Percentiles rank a stretch among this genome's conserved stretches.
phyloP scores from a whole-genome alignment of 2,113 vertebrate genomes.

The Aix galericulata region DNA sequence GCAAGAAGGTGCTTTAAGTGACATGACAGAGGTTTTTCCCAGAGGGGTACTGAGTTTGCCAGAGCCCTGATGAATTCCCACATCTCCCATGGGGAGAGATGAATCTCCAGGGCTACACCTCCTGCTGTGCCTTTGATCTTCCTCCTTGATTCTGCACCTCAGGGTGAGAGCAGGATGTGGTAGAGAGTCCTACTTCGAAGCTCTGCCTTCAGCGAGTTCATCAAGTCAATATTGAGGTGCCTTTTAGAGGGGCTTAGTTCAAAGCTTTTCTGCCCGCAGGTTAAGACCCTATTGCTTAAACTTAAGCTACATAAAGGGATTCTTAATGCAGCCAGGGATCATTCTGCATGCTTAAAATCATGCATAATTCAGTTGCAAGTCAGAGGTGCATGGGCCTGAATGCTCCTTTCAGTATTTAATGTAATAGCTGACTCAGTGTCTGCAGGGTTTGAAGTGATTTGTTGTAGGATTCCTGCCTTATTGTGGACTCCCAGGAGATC shows the following conservation, averaged over 20 bases:
- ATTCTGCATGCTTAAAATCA: background rate
- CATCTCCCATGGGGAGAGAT: background rate
- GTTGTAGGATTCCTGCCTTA: background rate
- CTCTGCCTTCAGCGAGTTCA: background rate
- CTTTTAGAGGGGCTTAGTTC: background rate
- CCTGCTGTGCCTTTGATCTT: conserved; percentile 1
- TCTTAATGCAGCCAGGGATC: background rate
- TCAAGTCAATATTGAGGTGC: background rate
- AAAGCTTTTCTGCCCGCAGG: background rate
- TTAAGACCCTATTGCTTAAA: background rate
- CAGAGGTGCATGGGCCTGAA: background rate
- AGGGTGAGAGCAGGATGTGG: background rate
- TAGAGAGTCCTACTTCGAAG: background rate
- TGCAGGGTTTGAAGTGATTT: background rate
- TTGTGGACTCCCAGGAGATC: background rate
- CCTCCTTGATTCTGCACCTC: background rate
- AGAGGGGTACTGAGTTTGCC: background rate
- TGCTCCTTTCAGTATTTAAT: background rate
- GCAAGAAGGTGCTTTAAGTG: background rate
- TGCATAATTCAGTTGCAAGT: conserved; percentile 22
- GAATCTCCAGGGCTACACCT: background rate
- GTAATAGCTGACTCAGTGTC: background rate
- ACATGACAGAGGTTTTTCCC: background rate
- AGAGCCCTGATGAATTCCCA: background rate
- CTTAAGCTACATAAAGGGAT: background rate